Evolutionary conservation across 2,797 vertebrate species (phyloP).

Genomic region (Pyrocephalus nanus): DNA sequence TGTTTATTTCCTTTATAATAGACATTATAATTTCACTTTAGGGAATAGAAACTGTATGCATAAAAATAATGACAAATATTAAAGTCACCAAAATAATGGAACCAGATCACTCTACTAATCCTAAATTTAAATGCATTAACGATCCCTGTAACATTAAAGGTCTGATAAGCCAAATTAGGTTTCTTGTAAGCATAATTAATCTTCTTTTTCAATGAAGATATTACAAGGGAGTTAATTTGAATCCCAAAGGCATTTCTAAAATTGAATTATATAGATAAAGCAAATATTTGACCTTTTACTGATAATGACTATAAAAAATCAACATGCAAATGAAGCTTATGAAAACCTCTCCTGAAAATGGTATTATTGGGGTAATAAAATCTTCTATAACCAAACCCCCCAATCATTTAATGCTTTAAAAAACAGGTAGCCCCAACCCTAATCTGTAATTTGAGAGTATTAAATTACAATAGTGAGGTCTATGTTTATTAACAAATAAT

Average conservation of each 20-base stretch:
- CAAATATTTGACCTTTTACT: conserved; percentile 84
- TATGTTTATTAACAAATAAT: conserved; percentile 71
- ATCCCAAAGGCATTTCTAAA: conserved; percentile 81
- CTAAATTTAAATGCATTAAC: conserved; percentile 83
- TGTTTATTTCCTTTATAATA: conserved; percentile 80
- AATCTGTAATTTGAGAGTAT: conserved; percentile 25
- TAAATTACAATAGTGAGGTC: conserved; percentile 11
- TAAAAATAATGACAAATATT: conserved; percentile 83
- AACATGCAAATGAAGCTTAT: conserved; percentile 73
- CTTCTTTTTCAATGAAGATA: conserved; percentile 83
- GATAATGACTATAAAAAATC: conserved; percentile 78
- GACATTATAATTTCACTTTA: conserved; percentile 77
- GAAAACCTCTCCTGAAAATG: conserved; percentile 50
- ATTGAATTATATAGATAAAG: conserved; percentile 85
- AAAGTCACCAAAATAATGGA: conserved; percentile 78
- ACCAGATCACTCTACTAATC: conserved; percentile 75
- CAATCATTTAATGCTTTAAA: neutral
- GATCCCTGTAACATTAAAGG: conserved; percentile 81
- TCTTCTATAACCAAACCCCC: conserved; percentile 25
- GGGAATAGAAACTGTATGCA: conserved; percentile 74
- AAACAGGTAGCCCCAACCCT: conserved; percentile 26
- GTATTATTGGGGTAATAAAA: conserved; percentile 46
- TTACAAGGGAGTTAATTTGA: conserved; percentile 81
- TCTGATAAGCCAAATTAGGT: conserved; percentile 85
- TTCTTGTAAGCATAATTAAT: conserved; percentile 85